Conservation (phyloP, 2,113 vertebrate species). For the Nipponia nippon region DNA sequence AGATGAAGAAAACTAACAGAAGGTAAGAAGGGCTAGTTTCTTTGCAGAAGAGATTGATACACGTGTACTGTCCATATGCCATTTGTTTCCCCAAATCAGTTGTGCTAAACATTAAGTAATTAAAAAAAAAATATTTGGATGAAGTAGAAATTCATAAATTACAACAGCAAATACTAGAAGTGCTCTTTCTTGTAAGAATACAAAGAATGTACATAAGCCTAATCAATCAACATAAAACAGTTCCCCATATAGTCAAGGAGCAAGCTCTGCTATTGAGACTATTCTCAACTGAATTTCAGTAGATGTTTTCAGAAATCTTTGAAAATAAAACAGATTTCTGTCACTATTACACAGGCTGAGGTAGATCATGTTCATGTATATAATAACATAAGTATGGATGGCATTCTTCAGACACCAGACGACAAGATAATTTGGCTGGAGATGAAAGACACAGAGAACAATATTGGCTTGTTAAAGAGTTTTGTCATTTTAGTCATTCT, state of each 20-base stretch:
- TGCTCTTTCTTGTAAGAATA: background rate
- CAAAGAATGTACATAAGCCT: background rate
- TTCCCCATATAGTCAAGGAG: background rate
- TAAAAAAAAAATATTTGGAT: background rate
- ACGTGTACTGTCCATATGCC: fast-evolving
- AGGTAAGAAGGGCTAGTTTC: background rate
- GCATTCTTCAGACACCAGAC: background rate
- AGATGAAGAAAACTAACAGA: background rate
- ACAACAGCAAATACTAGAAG: background rate
- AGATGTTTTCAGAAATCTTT: background rate
- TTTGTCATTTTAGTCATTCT: background rate
- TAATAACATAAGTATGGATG: background rate
- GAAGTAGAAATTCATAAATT: background rate
- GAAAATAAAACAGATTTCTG: background rate
- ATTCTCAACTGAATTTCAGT: background rate
- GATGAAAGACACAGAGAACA: background rate
- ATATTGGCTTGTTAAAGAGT: background rate
- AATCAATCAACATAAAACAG: background rate
- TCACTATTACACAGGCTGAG: background rate
- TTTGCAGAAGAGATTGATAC: background rate
- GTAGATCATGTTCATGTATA: background rate
- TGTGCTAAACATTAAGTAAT: background rate
- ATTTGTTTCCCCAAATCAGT: background rate
- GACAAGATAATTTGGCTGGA: background rate
- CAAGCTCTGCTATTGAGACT: background rate